phyloP scores from a whole-genome alignment of 2,888 invertebrate genomes.

The Agrenia bidenticulata region DNA sequence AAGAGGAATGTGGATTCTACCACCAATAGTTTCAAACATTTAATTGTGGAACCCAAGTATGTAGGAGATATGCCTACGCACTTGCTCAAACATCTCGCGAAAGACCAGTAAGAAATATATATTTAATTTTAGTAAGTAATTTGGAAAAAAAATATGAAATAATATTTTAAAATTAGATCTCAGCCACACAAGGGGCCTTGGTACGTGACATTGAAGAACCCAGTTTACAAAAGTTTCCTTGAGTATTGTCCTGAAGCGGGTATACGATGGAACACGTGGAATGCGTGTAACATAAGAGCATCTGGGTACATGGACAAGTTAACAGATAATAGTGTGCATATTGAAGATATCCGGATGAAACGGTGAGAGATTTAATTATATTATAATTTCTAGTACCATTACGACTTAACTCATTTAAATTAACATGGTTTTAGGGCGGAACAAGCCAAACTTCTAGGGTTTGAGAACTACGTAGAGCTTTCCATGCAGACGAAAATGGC shows the following conservation, averaged over 20 bases:
- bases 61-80: slow-evolving; percentile 74
- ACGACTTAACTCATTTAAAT: too few relatives aligned
- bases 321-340: slow-evolving; percentile 66
- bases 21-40: slow-evolving; percentile 67
- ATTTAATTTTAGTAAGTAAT: too few relatives aligned
- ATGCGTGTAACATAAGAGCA: slow-evolving; percentile 71
- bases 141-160: too few relatives aligned
- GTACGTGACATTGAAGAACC: slow-evolving; percentile 74
- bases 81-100: slow-evolving; percentile 67
- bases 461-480: slow-evolving; percentile 75
- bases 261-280: slow-evolving; percentile 82
- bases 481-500: slow-evolving; percentile 95
- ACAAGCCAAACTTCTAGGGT: slow-evolving; percentile 77
- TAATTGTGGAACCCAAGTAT: slow-evolving; percentile 66
- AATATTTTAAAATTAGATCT: too few relatives aligned
- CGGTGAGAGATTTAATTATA: slow-evolving; percentile 55
- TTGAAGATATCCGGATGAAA: slow-evolving; percentile 74
- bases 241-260: slow-evolving; percentile 79
- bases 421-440: slow-evolving; percentile 60
- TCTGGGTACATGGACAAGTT: slow-evolving; percentile 65
- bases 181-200: slow-evolving; percentile 74
- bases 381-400: background rate
- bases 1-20: slow-evolving; percentile 68
- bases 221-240: slow-evolving; percentile 72
- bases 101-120: slow-evolving; percentile 59